Base-by-base conservation (phyloP, 35 echinoderm and acorn worm species). In the Heliocidaris erythrogramma region DNA sequence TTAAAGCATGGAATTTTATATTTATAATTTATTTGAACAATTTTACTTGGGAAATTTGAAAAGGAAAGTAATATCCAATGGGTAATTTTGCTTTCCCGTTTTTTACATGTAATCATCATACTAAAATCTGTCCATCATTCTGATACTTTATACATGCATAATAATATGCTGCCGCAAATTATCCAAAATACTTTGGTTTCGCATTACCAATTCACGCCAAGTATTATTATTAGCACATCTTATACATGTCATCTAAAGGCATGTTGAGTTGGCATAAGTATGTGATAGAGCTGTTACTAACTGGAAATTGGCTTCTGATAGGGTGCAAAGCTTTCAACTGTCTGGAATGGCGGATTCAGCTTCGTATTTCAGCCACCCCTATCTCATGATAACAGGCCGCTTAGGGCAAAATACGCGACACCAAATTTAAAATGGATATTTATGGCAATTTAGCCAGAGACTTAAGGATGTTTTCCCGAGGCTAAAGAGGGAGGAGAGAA, bases 391-490 rank as follows among this genome's bases (percentile, higher is more conserved):
- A 88, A 88, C 30, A 42, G 31, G n/a, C 49, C 91, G 91, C 91
- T 92, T 16, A 13, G 12, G 91, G 91, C 91, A 50, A 92, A 78
- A 89, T 89, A 48, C 47, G 87, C 87, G 30, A 16, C 49, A 52
- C 48, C n/a, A 92, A 92, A 92, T 49, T 92, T 92, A 92, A 92
- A 49, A 92, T 92, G 91, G 91, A 92, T 92, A 92, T 92, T 92
- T 92, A 92, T 92, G 91, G 91, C 91, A 92, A 92, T 92, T 92
- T 92, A 92, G 91, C 31, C 91, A 59, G 47, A 30, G 50, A 48
- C 48, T 92, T 59, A 59, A 92, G 91, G 91, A 92, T 92, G 91
- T 92, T 92, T 92, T 92, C 91, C 91, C 48, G 91, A 42, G 91
- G 91, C 91, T 17, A 59, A 29, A 92, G 50, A 49, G 91, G 91